Evolutionary conservation across 2,797 vertebrate genomes (phyloP).

Genomic region (Nyctibius grandis): DNA sequence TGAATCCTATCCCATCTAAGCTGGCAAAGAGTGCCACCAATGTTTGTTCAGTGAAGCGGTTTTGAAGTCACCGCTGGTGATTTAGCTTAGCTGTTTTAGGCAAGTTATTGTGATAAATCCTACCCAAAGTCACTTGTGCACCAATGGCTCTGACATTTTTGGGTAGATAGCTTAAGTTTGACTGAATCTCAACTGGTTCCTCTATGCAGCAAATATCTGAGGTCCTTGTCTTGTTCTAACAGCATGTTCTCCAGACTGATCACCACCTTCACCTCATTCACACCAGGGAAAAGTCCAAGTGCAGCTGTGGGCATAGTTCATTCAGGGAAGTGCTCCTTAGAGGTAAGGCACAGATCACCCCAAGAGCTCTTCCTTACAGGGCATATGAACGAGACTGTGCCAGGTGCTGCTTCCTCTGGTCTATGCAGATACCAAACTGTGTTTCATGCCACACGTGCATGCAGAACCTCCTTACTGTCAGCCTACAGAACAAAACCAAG

Average conservation of each 20-base stretch:
- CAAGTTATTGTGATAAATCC: not conserved
- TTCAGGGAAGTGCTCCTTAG: not conserved
- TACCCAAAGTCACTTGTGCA: not conserved
- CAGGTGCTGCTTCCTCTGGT: not conserved
- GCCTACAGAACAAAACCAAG: too few relatives aligned
- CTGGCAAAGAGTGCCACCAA: not conserved
- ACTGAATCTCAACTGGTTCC: not conserved
- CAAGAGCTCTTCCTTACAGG: not conserved
- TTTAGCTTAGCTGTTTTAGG: not conserved
- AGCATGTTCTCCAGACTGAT: not conserved
- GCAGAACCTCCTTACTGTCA: too few relatives aligned
- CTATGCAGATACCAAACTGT: not conserved
- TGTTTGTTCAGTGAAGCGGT: not conserved
- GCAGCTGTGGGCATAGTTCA: not conserved
- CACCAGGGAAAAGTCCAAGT: not conserved
- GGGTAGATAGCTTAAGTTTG: not conserved
- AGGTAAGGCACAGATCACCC: too few relatives aligned
- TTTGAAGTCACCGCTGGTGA: not conserved
- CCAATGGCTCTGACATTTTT: not conserved
- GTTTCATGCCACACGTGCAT: not conserved
- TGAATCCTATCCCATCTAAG: not conserved
- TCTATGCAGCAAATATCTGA: not conserved
- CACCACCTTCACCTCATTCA: not conserved
- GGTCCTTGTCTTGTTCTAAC: not conserved
- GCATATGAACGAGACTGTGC: not conserved